phyloP scores from a whole-genome alignment of 1,140 invertebrate species.

The Megathymus violae region DNA sequence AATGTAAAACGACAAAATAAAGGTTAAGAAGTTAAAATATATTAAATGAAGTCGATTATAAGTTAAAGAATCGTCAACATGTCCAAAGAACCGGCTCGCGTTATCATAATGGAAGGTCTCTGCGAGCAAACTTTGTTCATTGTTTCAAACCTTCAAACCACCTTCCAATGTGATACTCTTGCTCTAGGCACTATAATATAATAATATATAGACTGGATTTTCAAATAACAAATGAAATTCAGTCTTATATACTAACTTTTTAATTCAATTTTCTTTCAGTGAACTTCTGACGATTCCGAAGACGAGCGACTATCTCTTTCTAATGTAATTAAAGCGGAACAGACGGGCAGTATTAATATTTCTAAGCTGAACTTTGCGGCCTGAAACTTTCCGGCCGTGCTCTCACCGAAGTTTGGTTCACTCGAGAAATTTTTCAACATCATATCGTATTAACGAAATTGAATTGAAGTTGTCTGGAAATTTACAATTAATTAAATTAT shows the following conservation, averaged over 20 bases:
- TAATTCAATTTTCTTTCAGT: not conserved
- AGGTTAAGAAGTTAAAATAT: no score
- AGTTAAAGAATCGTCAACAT: not conserved
- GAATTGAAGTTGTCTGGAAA: not conserved
- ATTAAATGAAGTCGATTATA: not conserved
- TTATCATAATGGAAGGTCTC: not conserved
- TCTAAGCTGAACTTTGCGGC: not conserved
- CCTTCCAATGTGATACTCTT: conserved; percentile 9
- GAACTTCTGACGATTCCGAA: not conserved
- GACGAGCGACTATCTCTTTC: not conserved
- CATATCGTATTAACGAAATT: conserved; percentile 13
- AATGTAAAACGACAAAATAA: no score
- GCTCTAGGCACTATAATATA: no score
- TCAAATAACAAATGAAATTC: no score
- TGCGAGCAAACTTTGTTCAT: conserved; percentile 12
- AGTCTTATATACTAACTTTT: no score
- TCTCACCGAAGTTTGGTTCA: not conserved
- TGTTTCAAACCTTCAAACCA: conserved; percentile 13
- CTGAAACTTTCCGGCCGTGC: not conserved
- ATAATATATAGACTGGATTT: no score
- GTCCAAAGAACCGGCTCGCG: not conserved
- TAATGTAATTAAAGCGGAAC: not conserved
- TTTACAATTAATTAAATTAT: conserved; percentile 7
- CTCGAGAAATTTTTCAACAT: conserved; percentile 10
- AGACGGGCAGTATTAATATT: conserved; percentile 6